Base-by-base conservation (phyloP, 1,140 invertebrate genomes). In the Orius insidiosus region DNA sequence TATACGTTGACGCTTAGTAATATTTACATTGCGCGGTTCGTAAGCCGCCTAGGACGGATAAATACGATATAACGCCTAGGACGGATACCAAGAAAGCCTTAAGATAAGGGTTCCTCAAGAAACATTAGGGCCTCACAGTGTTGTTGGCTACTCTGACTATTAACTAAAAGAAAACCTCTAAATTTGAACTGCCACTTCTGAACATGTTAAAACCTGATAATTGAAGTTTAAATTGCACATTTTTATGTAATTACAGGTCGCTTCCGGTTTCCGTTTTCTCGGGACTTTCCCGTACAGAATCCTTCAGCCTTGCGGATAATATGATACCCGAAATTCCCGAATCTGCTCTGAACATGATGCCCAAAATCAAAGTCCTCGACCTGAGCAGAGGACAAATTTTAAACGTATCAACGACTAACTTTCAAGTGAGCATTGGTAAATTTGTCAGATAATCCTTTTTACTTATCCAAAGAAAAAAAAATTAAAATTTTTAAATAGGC, bases 251-350 rank as follows among this genome's bases (percentile, higher is more conserved):
- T 60, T 59, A 32, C 63, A 82, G 79, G 58, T 66, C 69, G 53
- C 58, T 83, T 34, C 73, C 75, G 47, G 74, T 75, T 46, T 69
- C 72, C 47, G 70, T 76, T 41, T 85, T 85, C 56, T 66, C 69
- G 30, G 79, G 78, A 41, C 62, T 84, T 56, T 68, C 72, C 47
- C 66, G 74, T 53, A 71, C 78, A 42, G 72, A 74, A 50, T 80
- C 71, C 61, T 68, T 84, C 50, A 80, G 78, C 54, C 62, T 85
- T 44, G 72, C 77, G 1, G 79, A 84, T 59, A 85, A 84, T 58
- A 67, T 69, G 38, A 61, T 85, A 14, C 65, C 69, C 5, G 67
- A 71, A 49, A 71, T 85, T 61, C 82, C 81, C 8, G 67, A 72
- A 18, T 68, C 78, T 47, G 69, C 80, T 24, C 65, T 84, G 10